A percentile compares a stretch with the other conserved stretches of the same genome.
phyloP scores from a whole-genome alignment of 2,113 vertebrate species.

The Callorhinus ursinus region DNA sequence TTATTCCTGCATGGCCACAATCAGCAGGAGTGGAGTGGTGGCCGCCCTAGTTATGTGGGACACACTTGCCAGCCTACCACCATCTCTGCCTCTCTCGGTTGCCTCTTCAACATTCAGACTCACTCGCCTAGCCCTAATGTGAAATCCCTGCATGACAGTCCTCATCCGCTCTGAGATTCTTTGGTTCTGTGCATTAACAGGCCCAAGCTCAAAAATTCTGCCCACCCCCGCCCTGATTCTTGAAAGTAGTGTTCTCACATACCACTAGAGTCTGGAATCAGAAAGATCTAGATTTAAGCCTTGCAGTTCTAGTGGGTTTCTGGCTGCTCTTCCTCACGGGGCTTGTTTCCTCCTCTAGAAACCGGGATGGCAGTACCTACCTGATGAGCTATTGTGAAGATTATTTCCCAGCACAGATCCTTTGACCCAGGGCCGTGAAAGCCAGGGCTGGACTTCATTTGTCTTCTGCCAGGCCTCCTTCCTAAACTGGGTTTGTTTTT shows the following conservation, averaged over 20 bases:
- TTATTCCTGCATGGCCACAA: not conserved
- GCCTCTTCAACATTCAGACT: not conserved
- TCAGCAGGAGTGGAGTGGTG: not conserved
- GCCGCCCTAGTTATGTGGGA: not conserved
- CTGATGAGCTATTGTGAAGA: not conserved
- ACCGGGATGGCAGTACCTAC: not conserved
- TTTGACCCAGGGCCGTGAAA: not conserved
- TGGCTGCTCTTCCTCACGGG: not conserved
- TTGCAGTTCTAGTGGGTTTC: not conserved
- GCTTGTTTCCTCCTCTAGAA: not conserved
- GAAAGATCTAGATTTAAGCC: not conserved
- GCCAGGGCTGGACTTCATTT: not conserved
- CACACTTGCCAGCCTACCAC: not conserved
- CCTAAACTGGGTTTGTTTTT: not conserved
- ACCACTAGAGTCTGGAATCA: not conserved
- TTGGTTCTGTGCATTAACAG: not conserved
- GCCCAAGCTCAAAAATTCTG: not conserved
- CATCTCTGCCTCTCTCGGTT: not conserved
- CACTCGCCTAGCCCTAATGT: not conserved
- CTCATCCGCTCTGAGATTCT: not conserved
- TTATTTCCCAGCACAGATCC: not conserved
- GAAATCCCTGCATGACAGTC: not conserved
- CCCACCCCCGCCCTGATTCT: not conserved
- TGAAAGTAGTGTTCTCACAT: not conserved
- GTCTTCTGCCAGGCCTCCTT: not conserved